Evolutionary conservation across 2,113 vertebrate species (phyloP), one percentile per base, ranked within the genome.

Genomic region (Tachysurus fulvidraco): DNA sequence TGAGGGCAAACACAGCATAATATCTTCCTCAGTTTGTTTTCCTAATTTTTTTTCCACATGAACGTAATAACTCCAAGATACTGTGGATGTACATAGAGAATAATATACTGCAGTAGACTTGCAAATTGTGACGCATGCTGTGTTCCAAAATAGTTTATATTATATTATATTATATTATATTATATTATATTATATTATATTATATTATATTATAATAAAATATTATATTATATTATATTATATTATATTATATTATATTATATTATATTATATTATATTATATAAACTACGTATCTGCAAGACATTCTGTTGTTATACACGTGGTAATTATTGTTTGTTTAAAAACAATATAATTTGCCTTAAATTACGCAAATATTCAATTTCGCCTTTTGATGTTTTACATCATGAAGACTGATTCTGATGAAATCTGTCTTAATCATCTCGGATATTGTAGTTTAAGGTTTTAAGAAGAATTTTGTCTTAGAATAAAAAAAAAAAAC

Each of bases 1-100:
- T 98, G 97, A 93, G 92, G 91, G 89, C 87, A 89, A 87, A 79
- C 3, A 85, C 86, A 78, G 11, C 9, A 5, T 9, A 12, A 71
- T 1, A 41, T 13, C 30, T 17, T 9, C 12, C 36, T 21, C 3
- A 10, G 4, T 12, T 1, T 71, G 2, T 19, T 52, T 11, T 28
- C 46, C 4, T 16, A 2, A 14, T 77, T 54, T 9, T 14, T 21
- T 14, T 76, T 2, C 36, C 44, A 25, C n/a, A 65, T 5, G 62
- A 19, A 12, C 9, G 10, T 5, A 14, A 52, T 77, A 77, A 77
- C 23, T 14, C 25, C 44, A n/a, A 52, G 74, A 16, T 25, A 21
- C 16, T 21, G 16, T 10, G 30, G 12, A 3, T 16, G 5, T 52
- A 77, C 52, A 16, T 46, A 73, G 41, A 14, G 21, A 73, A 46